Conservation (phyloP, 2,113 vertebrate genomes). For the Isichthys henryi region DNA sequence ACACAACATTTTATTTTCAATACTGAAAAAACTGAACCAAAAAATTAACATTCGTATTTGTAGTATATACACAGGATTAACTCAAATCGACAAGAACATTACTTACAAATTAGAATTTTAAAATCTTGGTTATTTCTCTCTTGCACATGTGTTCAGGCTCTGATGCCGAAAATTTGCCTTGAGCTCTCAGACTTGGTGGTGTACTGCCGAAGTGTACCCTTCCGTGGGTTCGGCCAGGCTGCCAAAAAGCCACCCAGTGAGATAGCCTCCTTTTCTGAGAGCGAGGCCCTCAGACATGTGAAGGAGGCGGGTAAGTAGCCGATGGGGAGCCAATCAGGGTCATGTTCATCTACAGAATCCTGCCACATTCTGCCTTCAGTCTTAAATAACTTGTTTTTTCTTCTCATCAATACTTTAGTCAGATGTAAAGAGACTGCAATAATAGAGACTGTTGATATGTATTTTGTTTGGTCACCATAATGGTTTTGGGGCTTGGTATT, state of each 20-base stretch:
- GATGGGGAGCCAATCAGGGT: neutral
- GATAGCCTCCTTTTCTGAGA: slow-evolving; percentile 83
- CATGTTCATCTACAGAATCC: neutral
- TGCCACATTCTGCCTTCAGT: neutral
- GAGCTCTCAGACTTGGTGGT: slow-evolving; percentile 80
- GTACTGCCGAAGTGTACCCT: slow-evolving; percentile 71
- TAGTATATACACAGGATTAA: no score
- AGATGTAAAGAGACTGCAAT: neutral
- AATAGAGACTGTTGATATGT: neutral
- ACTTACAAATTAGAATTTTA: neutral
- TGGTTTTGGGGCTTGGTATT: neutral
- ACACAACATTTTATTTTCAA: no score
- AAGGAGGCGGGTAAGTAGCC: slow-evolving; percentile 70
- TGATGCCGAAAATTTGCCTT: slow-evolving; percentile 52
- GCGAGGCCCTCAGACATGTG: slow-evolving; percentile 71
- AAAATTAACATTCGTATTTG: no score
- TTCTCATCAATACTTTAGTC: neutral
- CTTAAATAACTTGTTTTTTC: neutral
- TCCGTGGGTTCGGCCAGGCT: slow-evolving; percentile 59
- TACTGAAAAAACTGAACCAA: neutral
- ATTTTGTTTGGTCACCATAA: neutral
- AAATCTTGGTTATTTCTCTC: neutral
- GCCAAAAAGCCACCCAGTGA: slow-evolving; percentile 50
- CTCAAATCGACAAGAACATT: neutral
- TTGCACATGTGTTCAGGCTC: neutral